Base-by-base conservation (phyloP, 2,888 invertebrate species). In the Lutraria lutraria region DNA sequence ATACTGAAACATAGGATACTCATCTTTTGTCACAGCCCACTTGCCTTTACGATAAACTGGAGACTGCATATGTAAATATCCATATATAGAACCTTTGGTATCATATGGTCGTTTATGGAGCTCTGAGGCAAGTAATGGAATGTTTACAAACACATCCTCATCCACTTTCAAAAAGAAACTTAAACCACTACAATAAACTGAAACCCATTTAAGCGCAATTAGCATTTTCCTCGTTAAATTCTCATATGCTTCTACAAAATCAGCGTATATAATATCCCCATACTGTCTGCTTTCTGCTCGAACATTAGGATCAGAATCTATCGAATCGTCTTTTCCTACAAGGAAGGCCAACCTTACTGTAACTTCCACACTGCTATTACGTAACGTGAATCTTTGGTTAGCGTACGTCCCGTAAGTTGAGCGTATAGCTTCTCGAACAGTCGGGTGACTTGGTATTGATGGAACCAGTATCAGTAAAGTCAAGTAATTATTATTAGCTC, bases 221-320 rank as follows among this genome's bases (percentile, higher is more conserved):
- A 94, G 54, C 68, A 93, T 90, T 88, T 94, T 94, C 21, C 88
- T 68, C 0, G 94, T 91, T 43, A 94, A 68, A 85, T 94, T 94
- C 16, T 81, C 53, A 79, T 93, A 94, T 0, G 93, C 87, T 21
- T 94, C 94, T 0, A 81, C 31, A 76, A 94, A 93, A 84, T 94
- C 90, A 0, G 88, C 91, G 56, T 92, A 91, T 0, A 94, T 86
- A 21, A 94, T 91, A 79, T 94, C 94, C 0, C 90, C 88, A 81
- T 89, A 87, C 15, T 53, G n/a, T 21, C 29, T 79, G 68, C 85
- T 90, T 88, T 94, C 94, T 0, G 90, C 68, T 52, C 81, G 34
- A 21, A 93, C 72, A 4, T 54, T 63, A 21, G 63, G 21, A 43
- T 91, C 83, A 19, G 83, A 79, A 16, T 81, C 56, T 12, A 81